Evolutionary conservation across 1,140 invertebrate genomes (phyloP), one percentile per base, ranked within the genome.

Genomic region (Meloidogyne hapla): DNA sequence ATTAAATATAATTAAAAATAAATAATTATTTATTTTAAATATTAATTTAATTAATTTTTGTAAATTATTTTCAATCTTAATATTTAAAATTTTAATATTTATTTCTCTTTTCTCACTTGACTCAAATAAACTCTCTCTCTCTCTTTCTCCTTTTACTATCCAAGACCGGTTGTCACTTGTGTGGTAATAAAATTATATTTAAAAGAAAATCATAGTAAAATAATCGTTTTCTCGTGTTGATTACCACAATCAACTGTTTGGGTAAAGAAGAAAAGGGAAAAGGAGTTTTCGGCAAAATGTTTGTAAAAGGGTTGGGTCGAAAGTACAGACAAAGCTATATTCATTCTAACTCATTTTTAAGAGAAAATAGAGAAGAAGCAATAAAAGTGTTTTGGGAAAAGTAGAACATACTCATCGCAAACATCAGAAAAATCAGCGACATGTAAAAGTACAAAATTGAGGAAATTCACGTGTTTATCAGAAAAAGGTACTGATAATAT

Each of bases 381-480:
- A 42, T 13, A 13, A 42, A 56, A n/a, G 6, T 56, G 15, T 18
- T 18, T 18, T 5, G 15, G 13, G 15, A 48, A 48, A 15, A 18
- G 15, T 8, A 48, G 18, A 5, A 56, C 4, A 56, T 56, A 6
- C 48, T 56, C 18, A 33, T 6, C 48, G 48, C 8, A 56, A 56
- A 56, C 18, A 56, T 18, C 6, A 56, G n/a, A 15, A n/a, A 56
- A 56, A 56, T 56, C 48, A 56, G 48, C n/a, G 48, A 56, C 48
- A 56, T 56, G 12, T 56, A 56, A 56, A 56, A 56, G 48, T 56
- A 56, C 48, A 56, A n/a, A 21, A 56, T 56, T 56, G 48, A 56
- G 8, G 48, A 8, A n/a, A 56, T 56, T 56, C 48, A 56, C 48
- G 18, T 56, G 48, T 56, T 56, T n/a, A 56, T n/a, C 48, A 56